Evolutionary conservation across 2,113 vertebrate species (phyloP).

Genomic region (Xenopus laevis): DNA sequence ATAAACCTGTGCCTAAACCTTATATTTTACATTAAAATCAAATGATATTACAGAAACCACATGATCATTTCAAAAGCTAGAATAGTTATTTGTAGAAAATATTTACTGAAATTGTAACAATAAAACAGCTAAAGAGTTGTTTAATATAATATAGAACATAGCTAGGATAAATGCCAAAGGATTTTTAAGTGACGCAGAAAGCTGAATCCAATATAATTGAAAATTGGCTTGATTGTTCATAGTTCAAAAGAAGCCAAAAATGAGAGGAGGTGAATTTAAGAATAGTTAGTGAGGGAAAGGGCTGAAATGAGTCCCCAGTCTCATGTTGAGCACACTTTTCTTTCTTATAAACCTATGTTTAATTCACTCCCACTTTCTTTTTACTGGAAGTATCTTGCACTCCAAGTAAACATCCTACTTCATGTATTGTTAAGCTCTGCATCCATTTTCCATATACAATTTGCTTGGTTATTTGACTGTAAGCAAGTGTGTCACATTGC

Average conservation of each 20-base stretch:
- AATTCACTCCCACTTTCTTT: slow-evolving; percentile 7
- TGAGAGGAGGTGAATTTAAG: not conserved
- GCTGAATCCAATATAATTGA: too few species aligned
- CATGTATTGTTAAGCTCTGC: not conserved
- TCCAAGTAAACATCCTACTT: not conserved
- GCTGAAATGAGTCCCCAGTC: not conserved
- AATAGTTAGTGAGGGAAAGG: not conserved
- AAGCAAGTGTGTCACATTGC: not conserved
- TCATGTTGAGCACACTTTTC: not conserved
- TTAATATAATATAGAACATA: too few species aligned
- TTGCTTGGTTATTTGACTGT: not conserved
- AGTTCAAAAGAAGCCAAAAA: not conserved
- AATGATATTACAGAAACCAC: too few species aligned
- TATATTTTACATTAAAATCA: too few species aligned
- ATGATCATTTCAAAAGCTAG: too few species aligned
- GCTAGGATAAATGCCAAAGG: too few species aligned
- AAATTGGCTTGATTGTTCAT: not conserved
- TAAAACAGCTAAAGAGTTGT: too few species aligned
- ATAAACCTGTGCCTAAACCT: too few species aligned
- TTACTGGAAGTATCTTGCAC: not conserved
- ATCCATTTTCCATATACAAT: not conserved
- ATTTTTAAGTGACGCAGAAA: too few species aligned
- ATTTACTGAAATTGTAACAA: too few species aligned
- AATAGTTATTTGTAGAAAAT: too few species aligned
- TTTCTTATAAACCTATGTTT: not conserved